Conservation (phyloP, 2,113 vertebrate genomes). For the Naja naja region DNA sequence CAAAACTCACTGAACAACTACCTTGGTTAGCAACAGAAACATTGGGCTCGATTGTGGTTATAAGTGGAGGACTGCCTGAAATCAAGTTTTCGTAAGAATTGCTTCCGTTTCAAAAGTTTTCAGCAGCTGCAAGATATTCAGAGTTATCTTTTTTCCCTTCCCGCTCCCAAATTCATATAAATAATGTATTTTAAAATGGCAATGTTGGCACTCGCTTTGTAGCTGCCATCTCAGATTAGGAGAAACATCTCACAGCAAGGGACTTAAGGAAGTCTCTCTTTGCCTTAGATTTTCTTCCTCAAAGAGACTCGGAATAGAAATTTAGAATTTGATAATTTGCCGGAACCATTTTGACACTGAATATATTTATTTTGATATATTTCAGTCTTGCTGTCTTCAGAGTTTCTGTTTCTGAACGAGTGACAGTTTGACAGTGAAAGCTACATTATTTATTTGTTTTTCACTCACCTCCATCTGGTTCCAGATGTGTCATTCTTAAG, state of each 20-base stretch:
- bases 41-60: background rate
- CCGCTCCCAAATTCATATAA: constrained; percentile 31
- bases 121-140: constrained; percentile 50
- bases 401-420: constrained; percentile 20
- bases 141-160: constrained; percentile 32
- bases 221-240: constrained; percentile 61
- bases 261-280: constrained; percentile 42
- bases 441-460: constrained; percentile 4
- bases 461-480: constrained; percentile 29
- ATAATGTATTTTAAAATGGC: constrained; percentile 59
- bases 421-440: constrained; percentile 13
- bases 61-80: background rate
- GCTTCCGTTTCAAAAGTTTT: constrained; percentile 56
- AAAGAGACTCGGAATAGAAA: constrained; percentile 38
- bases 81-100: constrained; percentile 51
- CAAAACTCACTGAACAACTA: background rate
- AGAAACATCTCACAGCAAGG: constrained; percentile 52
- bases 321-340: constrained; percentile 52
- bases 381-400: constrained; percentile 29
- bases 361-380: constrained; percentile 24
- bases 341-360: constrained; percentile 39
- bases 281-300: constrained; percentile 50
- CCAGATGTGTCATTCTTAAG: constrained; percentile 15
- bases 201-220: constrained; percentile 53
- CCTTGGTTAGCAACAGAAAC: background rate